These are phyloP conservation scores for Tragelaphus buxtoni DNA, from an alignment of 2,113 vertebrate genomes.

Conservation along the genomic window DNA sequence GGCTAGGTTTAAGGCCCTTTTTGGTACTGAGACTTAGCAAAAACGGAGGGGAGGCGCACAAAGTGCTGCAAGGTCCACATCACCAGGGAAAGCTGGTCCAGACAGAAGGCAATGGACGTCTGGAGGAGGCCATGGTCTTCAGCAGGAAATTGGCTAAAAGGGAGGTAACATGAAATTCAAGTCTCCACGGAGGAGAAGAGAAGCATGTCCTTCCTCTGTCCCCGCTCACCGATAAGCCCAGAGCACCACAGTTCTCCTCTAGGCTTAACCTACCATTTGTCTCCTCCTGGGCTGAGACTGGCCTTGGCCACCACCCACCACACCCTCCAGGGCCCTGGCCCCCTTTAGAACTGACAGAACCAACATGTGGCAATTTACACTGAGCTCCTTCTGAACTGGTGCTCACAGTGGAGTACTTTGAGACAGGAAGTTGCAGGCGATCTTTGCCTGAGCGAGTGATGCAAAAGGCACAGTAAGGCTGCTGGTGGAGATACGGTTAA, in stretches of 20 bases:
- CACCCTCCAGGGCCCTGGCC: rapidly evolving
- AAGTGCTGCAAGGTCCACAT: not conserved
- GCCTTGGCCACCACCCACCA: too few species aligned
- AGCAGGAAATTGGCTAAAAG: not conserved
- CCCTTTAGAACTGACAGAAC: not conserved
- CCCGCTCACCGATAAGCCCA: not conserved
- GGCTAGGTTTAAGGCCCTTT: not conserved
- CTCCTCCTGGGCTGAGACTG: not conserved
- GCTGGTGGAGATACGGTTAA: not conserved
- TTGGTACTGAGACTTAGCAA: not conserved
- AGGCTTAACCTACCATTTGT: not conserved
- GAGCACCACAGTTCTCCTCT: not conserved
- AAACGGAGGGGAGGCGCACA: not conserved
- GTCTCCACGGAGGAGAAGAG: not conserved
- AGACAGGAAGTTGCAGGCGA: not conserved
- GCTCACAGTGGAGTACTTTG: not conserved
- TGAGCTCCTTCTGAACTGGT: not conserved
- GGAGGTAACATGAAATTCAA: not conserved
- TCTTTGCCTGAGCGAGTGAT: not conserved
- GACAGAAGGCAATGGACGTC: not conserved
- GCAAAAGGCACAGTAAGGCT: not conserved
- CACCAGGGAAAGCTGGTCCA: not conserved
- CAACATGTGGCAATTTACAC: not conserved
- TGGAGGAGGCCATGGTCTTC: not conserved
- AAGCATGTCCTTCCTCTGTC: not conserved